These are phyloP conservation scores for Falco novaeseelandiae DNA, from an alignment of 2,797 vertebrate species.

Conservation along the genomic window DNA sequence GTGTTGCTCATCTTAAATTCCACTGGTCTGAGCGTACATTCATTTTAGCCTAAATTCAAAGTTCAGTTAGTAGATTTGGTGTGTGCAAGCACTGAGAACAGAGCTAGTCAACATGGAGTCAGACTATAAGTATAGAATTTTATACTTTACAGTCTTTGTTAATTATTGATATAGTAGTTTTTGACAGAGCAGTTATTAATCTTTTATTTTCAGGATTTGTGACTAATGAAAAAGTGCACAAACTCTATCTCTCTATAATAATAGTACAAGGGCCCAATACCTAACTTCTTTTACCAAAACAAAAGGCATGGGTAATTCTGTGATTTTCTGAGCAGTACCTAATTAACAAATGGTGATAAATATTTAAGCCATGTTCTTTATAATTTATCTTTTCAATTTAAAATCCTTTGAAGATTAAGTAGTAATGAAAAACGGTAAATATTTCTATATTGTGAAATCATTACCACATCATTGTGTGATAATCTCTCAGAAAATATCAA, in stretches of 20 bases:
- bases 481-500: neutral
- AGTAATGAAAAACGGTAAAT: neutral
- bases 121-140: neutral
- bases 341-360: constrained; percentile 16
- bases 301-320: neutral
- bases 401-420: constrained; percentile 4
- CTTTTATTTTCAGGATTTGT: neutral
- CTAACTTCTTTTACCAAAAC: neutral
- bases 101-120: neutral
- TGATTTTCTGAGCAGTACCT: neutral
- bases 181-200: neutral
- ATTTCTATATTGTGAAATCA: neutral
- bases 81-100: neutral
- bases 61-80: neutral
- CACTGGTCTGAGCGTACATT: neutral
- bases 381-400: constrained; percentile 8
- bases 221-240: neutral
- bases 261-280: neutral
- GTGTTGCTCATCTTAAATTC: neutral
- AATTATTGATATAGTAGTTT: neutral
- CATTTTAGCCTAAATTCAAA: neutral
- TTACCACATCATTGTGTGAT: neutral
- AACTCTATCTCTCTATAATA: neutral
- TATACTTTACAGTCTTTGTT: neutral
- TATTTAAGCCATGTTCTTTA: constrained; percentile 7